Evolutionary conservation across 2,797 vertebrate species (phyloP), one percentile per base, ranked within the genome.

Genomic region (Hylomyscus alleni): DNA sequence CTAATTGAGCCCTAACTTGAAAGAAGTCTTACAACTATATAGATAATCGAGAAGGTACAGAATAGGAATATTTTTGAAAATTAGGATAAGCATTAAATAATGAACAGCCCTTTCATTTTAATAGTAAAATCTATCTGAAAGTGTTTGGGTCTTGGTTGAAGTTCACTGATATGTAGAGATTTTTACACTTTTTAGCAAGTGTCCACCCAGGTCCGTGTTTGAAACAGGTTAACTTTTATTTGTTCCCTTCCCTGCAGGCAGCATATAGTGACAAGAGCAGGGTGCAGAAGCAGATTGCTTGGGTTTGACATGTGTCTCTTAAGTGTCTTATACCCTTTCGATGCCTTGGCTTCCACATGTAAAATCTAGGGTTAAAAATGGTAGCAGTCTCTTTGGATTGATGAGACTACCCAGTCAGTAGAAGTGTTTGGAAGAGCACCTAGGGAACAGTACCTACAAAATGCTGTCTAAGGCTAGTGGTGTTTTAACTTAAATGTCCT

Each of bases 11-110:
- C 22, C 4, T 90, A 92, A 0, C 1, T 78, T 94, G 29, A 19
- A 94, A 90, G 94, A 96, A 76, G 34, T 52, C 82, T 62, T 50
- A 29, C 31, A 73, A 40, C 60, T 93, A 50, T 73, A 89, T 73
- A 89, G 13, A 76, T 86, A 92, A 58, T 34, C 37, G 60, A 26
- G 7, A 75, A 93, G 85, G 83, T 24, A 85, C 0, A 84, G 34
- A 77, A 92, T 82, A 89, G n/a, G 92, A 75, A 47, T 4, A 73
- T 80, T 93, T 94, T 95, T 83, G 90, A 95, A 95, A 94, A 96
- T 83, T 73, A 69, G 6, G 22, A 2, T 7, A 93, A 85, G 9
- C 7, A 82, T 92, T 83, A 91, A 95, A 75, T n/a, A 85, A 62
- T 95, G 89, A 96, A 81, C 58, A 54, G 44, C 12, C 19, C 19